Base-by-base conservation (phyloP, 2,797 vertebrate species). In the Chanos chanos region DNA sequence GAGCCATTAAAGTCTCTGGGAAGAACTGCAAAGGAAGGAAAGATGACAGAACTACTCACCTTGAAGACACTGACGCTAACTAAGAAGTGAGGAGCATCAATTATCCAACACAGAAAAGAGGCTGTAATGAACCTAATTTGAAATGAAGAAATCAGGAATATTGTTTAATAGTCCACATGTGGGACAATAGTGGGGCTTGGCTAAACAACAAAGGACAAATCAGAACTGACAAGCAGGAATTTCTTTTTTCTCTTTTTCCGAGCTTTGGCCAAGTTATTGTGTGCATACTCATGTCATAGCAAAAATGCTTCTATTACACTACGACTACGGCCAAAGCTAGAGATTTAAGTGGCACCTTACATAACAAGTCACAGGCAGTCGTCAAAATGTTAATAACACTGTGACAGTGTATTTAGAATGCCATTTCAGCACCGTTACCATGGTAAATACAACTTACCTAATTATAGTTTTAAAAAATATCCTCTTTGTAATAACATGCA, bases 11-110 rank as follows among this genome's bases (percentile, higher is more conserved):
- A 34, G 16, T 47, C 28, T 43, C 9, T 4, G 37, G 51, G 41
- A 31, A 54, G 36, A 31, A 44, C 27, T 7, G 13, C 24, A 28
- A 10, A 43, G 31, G n/a, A 48, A 57, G 4, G 5, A 28, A 60
- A 25, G 44, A 31, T 43, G 55, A 55, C 45, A 40, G 52, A 55
- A 48, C 81, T 82, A 80, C 70, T 86, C 81, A 83, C 73, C 75
- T 74, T 68, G 66, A 77, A 54, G 44, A 63, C 15, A 8, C 16
- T 6, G 22, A 12, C 37, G 30, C 7, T 37, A 67, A 53, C 61
- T 76, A 74, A 64, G 73, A 72, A 81, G 73, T 60, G 65, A 76
- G 52, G 47, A 59, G 41, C 79, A 81, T 83, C 76, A 75, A 69
- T 83, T 77, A 70, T 58, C 18, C 66, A 31, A 72, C 72, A 62